Percentiles rank a stretch among this genome's conserved stretches.
These are phyloP conservation scores for Halocynthia aurantium DNA, from an alignment of 23 tunicate species.

Conservation along the genomic window DNA sequence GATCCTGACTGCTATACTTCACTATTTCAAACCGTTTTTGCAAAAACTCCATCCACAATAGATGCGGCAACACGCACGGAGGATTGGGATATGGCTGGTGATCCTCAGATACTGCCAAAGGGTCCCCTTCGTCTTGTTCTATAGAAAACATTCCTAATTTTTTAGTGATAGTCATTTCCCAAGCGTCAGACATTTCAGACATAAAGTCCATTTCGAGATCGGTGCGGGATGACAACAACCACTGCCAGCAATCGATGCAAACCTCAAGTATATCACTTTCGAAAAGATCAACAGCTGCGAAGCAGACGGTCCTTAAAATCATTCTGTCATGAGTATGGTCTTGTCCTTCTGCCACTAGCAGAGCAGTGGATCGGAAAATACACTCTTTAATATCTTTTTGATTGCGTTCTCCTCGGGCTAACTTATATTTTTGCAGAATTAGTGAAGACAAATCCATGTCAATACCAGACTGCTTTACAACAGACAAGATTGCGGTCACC, in stretches of 20 bases:
- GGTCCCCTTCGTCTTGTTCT: conserved; percentile 80
- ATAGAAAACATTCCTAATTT: conserved; percentile 62
- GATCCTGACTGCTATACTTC: conserved; percentile 51
- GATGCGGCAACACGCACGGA: conserved; percentile 71
- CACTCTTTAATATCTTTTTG: conserved; percentile 14
- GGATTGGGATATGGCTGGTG: conserved; percentile 64
- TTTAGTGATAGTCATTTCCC: conserved; percentile 61
- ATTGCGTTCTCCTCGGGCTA: neutral
- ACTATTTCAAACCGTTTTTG: conserved; percentile 74
- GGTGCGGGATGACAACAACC: conserved; percentile 77
- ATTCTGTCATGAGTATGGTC: conserved; percentile 14
- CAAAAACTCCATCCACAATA: conserved; percentile 73
- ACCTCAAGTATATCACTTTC: conserved; percentile 15
- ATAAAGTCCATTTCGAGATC: conserved; percentile 60
- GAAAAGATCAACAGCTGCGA: conserved; percentile 49
- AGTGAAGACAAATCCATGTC: neutral
- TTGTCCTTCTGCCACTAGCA: conserved; percentile 27
- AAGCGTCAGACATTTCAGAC: conserved; percentile 63
- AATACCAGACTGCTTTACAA: too few species aligned
- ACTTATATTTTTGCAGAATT: neutral
- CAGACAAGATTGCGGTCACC: conserved; percentile 12
- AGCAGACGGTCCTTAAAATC: conserved; percentile 44
- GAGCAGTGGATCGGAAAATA: conserved; percentile 62
- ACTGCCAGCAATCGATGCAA: conserved; percentile 92
- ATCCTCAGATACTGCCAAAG: conserved; percentile 84